Percentiles rank a stretch among this genome's conserved stretches.
These are phyloP conservation scores for Phyllostomus hastatus DNA, from an alignment of 2,113 vertebrate genomes.

Conservation along the genomic window DNA sequence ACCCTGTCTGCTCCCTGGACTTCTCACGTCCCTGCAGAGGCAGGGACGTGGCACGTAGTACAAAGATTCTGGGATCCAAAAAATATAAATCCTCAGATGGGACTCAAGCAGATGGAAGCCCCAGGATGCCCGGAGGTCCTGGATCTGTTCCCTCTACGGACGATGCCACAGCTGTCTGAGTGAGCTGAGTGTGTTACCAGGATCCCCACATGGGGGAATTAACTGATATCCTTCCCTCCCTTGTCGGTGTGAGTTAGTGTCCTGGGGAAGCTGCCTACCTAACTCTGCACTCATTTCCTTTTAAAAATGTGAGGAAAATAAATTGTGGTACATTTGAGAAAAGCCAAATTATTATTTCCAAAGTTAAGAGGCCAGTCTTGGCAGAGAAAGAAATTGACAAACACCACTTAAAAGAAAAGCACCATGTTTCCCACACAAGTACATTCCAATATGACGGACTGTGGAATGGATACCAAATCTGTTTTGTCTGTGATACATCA, in stretches of 20 bases:
- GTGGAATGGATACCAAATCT: accelerated
- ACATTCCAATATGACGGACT: accelerated
- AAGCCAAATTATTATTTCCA: neutral
- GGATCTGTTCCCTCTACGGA: constrained; percentile 53
- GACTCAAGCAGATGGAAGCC: constrained; percentile 80
- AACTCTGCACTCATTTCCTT: accelerated
- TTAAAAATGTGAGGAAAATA: neutral
- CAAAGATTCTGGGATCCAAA: constrained; percentile 81
- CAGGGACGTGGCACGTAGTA: constrained; percentile 77
- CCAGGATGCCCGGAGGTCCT: constrained; percentile 75
- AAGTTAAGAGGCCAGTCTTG: neutral
- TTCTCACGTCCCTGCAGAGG: constrained; percentile 78
- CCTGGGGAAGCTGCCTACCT: accelerated
- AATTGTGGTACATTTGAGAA: neutral
- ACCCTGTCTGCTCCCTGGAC: constrained; percentile 75
- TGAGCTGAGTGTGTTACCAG: neutral
- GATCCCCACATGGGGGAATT: accelerated
- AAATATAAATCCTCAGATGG: constrained; percentile 85
- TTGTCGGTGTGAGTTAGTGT: accelerated
- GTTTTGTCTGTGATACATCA: accelerated
- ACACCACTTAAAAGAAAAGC: accelerated
- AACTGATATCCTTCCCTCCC: too few species aligned
- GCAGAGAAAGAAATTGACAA: accelerated
- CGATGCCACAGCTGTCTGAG: accelerated
- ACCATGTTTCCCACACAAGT: neutral